These are phyloP conservation scores for Sinocyclocheilus rhinocerous DNA, from an alignment of 2,113 vertebrate species.

Conservation along the genomic window DNA sequence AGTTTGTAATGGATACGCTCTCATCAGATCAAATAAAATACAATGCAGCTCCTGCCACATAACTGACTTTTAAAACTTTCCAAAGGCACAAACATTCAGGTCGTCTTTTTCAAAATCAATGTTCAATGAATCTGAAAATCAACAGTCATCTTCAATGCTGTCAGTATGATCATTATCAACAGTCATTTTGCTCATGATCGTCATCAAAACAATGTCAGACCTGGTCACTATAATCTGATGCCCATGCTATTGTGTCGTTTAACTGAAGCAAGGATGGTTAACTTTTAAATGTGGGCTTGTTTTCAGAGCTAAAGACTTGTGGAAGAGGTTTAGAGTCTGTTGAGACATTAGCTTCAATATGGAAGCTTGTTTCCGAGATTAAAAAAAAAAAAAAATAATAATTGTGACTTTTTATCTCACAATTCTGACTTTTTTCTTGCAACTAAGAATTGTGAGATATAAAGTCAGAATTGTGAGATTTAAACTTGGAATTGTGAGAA, in stretches of 20 bases:
- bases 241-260: neutral
- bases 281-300: neutral
- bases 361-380: too few relatives aligned
- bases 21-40: slow-evolving; percentile 17
- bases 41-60: neutral
- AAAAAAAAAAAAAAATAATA: too few relatives aligned
- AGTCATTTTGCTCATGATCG: neutral
- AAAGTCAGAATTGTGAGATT: too few relatives aligned
- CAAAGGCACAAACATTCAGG: neutral
- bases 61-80: neutral
- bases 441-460: too few relatives aligned
- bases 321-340: neutral
- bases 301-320: neutral
- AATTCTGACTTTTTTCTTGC: too few relatives aligned
- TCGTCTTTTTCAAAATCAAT: neutral
- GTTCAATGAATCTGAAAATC: neutral
- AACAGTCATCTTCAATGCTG: neutral
- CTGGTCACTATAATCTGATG: neutral
- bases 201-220: neutral
- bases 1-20: neutral
- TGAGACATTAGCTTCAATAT: neutral
- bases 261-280: neutral
- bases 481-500: too few relatives aligned
- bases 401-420: too few relatives aligned
- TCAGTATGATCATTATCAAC: neutral